These are phyloP conservation scores for Geococcyx californianus DNA, from an alignment of 2,113 vertebrate species.

Conservation along the genomic window DNA sequence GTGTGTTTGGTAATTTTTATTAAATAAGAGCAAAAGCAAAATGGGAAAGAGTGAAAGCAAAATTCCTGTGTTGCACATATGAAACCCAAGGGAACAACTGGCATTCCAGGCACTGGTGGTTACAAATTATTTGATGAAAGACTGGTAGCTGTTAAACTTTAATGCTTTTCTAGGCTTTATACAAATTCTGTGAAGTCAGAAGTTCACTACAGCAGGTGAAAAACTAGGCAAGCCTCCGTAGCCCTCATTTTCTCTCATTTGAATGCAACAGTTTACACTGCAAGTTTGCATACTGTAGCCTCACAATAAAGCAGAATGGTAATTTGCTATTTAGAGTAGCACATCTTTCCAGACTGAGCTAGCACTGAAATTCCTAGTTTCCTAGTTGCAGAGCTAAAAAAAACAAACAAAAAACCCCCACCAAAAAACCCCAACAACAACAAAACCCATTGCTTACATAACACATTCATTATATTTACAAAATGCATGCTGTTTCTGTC, in stretches of 20 bases:
- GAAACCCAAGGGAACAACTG: conserved; percentile 41
- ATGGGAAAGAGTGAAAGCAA: not conserved
- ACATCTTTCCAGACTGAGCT: not conserved
- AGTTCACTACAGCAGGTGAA: conserved; percentile 67
- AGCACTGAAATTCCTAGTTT: not conserved
- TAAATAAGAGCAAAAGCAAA: not conserved
- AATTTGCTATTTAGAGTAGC: conserved; percentile 6
- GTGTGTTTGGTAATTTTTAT: not conserved
- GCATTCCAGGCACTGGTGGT: conserved; percentile 18
- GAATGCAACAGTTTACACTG: conserved; percentile 40
- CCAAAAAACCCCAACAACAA: too few species aligned
- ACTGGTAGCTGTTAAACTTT: not conserved
- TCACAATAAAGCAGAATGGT: not conserved
- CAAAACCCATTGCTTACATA: not conserved
- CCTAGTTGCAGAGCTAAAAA: not conserved
- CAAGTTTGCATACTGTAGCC: not conserved
- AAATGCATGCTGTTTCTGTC: not conserved
- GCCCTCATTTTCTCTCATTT: conserved; percentile 28
- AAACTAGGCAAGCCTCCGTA: conserved; percentile 2
- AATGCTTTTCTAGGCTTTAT: conserved; percentile 33
- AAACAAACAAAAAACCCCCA: not conserved
- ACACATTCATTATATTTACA: not conserved
- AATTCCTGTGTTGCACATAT: conserved; percentile 30
- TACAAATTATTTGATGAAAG: conserved; percentile 52
- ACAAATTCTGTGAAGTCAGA: conserved; percentile 44